Conservation (phyloP, 2,797 vertebrate genomes). For the Micropoecilia bifurca region DNA sequence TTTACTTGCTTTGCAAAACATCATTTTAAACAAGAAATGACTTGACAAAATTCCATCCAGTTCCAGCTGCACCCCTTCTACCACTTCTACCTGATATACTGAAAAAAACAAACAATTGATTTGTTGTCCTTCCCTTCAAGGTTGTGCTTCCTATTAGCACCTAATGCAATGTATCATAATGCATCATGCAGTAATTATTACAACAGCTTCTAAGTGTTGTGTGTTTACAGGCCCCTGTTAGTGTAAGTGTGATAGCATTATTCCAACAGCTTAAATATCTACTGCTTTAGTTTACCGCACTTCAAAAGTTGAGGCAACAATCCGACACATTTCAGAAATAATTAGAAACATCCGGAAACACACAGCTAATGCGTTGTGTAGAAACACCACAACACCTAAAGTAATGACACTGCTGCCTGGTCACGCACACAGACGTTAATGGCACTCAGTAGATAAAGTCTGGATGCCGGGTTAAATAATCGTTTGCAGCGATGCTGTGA, state of each 20-base stretch:
- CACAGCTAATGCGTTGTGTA: background rate
- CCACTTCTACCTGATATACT: background rate
- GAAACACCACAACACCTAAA: too few species aligned
- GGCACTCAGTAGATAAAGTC: background rate
- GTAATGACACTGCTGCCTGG: background rate
- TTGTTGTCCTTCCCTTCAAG: background rate
- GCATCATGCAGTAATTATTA: constrained; percentile 15
- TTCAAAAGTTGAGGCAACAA: constrained; percentile 9
- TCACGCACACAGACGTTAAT: background rate
- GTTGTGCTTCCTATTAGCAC: background rate
- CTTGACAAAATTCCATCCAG: background rate
- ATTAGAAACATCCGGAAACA: constrained; percentile 28
- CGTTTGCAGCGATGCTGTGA: background rate
- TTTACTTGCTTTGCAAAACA: background rate
- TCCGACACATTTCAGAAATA: constrained; percentile 19
- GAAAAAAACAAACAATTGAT: background rate
- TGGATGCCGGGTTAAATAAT: background rate
- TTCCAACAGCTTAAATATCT: constrained; percentile 1
- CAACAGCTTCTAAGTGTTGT: background rate
- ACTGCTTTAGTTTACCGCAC: background rate
- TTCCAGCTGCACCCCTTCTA: background rate
- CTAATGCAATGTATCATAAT: background rate
- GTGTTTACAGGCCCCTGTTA: constrained; percentile 10
- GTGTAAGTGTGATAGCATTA: constrained; percentile 10
- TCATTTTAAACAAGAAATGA: background rate